Base-by-base conservation (phyloP, 53 echinoderm and acorn worm species). In the Stichopus horrens region DNA sequence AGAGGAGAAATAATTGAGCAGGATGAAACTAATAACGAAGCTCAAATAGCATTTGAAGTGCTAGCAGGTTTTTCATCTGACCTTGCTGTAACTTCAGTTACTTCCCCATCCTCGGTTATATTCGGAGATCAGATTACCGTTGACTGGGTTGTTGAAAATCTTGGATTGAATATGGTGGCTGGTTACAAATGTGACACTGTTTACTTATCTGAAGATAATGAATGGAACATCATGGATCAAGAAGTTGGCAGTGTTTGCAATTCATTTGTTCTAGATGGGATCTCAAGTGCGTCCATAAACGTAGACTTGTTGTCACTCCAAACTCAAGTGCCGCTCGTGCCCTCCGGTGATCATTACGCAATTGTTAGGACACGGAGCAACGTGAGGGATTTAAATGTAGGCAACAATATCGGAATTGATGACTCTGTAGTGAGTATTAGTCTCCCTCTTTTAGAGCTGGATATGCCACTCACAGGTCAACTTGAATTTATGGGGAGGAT, bases 351-450 rank as follows among this genome's bases (percentile, higher is more conserved):
- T 14, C 57, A 74, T 53, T 75, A 54, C 73, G 54, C 87, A 54
- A 87, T 87, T 53, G 87, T 87, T n/a, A 87, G 87, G 55, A 73
- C 87, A 75, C 52, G 87, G 22, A 87, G 75, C 58, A 87, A 87
- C 74, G 55, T 87, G 4, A 55, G 87, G 19, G 87, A 87, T 74
- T 54, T 58, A 0, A 74, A 74, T 58, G 8, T 75, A 55, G 87
- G 55, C 7, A 87, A 87, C 75, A 75, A 87, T 16, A 87, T 87
- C 22, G 75, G 87, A 54, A 56, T 74, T 37, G 74, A 37, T 4
- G 75, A 55, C 54, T 54, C 14, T 4, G 74, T 52, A 21, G 55
- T 75, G 20, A 5, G 7, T 16, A 75, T 87, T 4, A 55, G 74
- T 19, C 20, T 87, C 13, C 87, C 87, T 18, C 55, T 87, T 5